Base-by-base conservation (phyloP, 2,113 vertebrate species). In the Gnathonemus longibarbis region DNA sequence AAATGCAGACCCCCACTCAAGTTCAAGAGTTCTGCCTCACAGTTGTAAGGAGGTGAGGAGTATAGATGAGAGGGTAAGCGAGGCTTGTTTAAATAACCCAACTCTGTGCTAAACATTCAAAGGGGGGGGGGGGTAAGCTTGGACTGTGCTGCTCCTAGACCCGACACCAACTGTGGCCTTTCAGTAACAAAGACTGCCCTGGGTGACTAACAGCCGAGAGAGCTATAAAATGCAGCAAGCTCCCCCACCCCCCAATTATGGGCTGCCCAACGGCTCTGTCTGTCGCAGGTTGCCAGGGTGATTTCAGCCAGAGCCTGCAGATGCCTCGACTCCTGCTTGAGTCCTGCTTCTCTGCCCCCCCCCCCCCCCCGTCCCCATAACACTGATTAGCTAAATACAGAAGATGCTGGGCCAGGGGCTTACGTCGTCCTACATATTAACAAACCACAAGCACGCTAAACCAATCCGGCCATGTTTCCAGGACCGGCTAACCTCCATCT, bases 171-270 rank as follows among this genome's bases (percentile, higher is more conserved):
- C 21, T 84, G 39, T 24, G 45, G 19, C 42, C 5, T 10, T 84
- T 84, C 45, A 48, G 83, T 84, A 84, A 45, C 45, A 84, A 84
- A 84, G 45, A 24, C 45, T 46, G 21, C 39, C 39, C 19, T 24
- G 42, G 66, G 74, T 49, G 87, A 74, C 50, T 88, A 90, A 90
- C 42, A 62, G 83, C n/a, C 87, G n/a, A 24, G 24, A 10, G 10
- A 87, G 89, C 42, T 6, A 21, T 24, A 49, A 53, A 31, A 62
- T 21, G 3, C n/a, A 49, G 45, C 56, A 58, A 58, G 5, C 1
- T 0, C 19, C 5, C 4, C 4, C 10, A 13, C 15, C 56, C 5
- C 35, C 49, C 46, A 24, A 58, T 88, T 77, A 90, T 2, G 84
- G 45, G 21, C 45, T 88, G 45, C 24, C 66, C 80, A 56, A 83